Evolutionary conservation across 2,797 vertebrate species (phyloP).

Genomic region (Zenarchopterus dispar): DNA sequence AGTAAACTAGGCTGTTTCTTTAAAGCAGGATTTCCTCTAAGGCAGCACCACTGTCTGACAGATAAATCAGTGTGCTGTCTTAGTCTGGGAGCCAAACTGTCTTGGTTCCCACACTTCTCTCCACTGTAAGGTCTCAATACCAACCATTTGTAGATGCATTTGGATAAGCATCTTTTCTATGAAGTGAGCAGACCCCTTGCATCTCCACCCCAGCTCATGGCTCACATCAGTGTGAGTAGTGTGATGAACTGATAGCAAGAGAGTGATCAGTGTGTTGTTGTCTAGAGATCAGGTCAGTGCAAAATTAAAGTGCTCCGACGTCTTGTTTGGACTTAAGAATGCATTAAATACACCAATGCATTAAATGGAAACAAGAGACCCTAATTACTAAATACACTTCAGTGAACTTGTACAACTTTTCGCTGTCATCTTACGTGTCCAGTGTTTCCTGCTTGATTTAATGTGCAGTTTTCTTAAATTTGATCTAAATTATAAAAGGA

Average conservation of each 20-base stretch:
- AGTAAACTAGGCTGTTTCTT: conserved; percentile 63
- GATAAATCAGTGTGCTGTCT: conserved; percentile 56
- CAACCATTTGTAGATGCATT: conserved; percentile 56
- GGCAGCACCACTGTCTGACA: conserved; percentile 47
- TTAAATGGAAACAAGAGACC: no score
- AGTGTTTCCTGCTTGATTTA: no score
- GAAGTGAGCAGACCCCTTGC: conserved; percentile 54
- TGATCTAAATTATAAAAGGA: no score
- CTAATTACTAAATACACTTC: no score
- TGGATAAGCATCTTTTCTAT: conserved; percentile 66
- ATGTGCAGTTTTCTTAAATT: no score
- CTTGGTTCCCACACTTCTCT: conserved; percentile 59
- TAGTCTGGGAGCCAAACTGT: conserved; percentile 27
- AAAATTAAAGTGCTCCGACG: neutral
- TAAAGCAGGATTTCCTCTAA: conserved; percentile 70
- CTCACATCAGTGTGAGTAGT: conserved; percentile 11
- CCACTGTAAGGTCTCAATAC: conserved; percentile 39
- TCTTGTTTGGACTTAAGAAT: neutral
- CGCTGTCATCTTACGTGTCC: no score
- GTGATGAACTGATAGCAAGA: conserved; percentile 10
- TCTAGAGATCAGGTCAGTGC: conserved; percentile 12
- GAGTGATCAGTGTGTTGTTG: neutral
- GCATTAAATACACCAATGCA: no score
- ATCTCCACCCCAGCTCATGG: conserved; percentile 33
- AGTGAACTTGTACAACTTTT: no score